These are phyloP conservation scores for Coecobrya sp. DNA, from an alignment of 2,888 invertebrate species.

Conservation along the genomic window DNA sequence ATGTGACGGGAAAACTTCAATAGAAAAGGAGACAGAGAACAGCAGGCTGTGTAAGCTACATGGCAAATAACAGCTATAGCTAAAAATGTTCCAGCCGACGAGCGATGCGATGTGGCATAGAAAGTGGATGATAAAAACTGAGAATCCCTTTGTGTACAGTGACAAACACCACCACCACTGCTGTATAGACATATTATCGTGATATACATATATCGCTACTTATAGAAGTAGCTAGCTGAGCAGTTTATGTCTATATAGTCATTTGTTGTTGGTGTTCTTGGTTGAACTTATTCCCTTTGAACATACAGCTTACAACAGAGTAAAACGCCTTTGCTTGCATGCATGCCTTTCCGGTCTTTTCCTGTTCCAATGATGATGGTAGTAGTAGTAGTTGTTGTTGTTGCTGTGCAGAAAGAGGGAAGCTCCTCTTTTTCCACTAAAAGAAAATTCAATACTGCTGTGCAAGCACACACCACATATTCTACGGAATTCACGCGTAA, in stretches of 20 bases:
- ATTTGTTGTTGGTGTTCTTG: constrained; percentile 54
- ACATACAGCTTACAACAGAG: constrained; percentile 36
- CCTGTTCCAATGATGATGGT: constrained; percentile 57
- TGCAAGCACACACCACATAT: constrained; percentile 37
- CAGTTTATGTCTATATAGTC: constrained; percentile 43
- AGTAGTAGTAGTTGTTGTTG: constrained; percentile 53
- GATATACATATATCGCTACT: no score
- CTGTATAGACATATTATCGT: not conserved
- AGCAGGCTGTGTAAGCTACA: constrained; percentile 55
- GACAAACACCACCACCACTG: constrained; percentile 57
- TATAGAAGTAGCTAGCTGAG: not conserved
- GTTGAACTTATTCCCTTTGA: constrained; percentile 21
- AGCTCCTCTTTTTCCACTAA: constrained; percentile 57
- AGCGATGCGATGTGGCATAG: constrained; percentile 59
- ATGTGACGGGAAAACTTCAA: constrained; percentile 52
- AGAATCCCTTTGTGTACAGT: constrained; percentile 72
- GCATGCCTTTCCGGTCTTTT: constrained; percentile 73
- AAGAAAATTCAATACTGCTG: constrained; percentile 62
- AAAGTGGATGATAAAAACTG: constrained; percentile 69
- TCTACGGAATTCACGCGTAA: constrained; percentile 57
- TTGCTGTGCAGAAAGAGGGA: constrained; percentile 58
- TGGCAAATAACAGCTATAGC: constrained; percentile 56
- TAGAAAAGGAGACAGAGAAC: constrained; percentile 42
- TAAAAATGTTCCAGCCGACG: constrained; percentile 58
- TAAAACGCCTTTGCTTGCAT: constrained; percentile 60